These are phyloP conservation scores for Eumacrocentrus americanus DNA, from an alignment of 2,888 invertebrate species.

Conservation along the genomic window DNA sequence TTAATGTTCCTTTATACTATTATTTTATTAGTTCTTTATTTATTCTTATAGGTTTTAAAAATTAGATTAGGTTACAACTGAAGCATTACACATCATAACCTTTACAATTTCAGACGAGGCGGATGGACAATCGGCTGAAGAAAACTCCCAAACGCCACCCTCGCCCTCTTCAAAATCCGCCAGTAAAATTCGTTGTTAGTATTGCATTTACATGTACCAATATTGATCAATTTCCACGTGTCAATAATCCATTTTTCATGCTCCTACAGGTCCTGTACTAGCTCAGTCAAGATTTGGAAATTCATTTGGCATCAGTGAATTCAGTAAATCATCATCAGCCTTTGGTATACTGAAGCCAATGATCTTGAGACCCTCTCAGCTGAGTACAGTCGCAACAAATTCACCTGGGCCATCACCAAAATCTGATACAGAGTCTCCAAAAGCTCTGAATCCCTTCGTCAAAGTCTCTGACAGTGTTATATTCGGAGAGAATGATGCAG, in stretches of 20 bases:
- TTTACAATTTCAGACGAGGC: slow-evolving; percentile 39
- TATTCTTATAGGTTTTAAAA: too few species aligned
- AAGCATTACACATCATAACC: slow-evolving; percentile 23
- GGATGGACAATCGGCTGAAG: slow-evolving; percentile 41
- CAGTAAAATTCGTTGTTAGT: slow-evolving; percentile 42
- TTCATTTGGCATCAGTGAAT: slow-evolving; percentile 45
- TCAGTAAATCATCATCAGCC: slow-evolving; percentile 36
- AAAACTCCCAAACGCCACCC: slow-evolving; percentile 40
- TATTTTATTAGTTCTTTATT: too few species aligned
- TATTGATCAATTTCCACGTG: background rate
- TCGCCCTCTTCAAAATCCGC: slow-evolving; percentile 36
- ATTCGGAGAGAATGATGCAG: slow-evolving; percentile 35
- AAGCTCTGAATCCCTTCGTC: slow-evolving; percentile 52
- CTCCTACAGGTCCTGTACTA: slow-evolving; percentile 43
- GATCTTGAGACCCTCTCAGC: slow-evolving; percentile 52
- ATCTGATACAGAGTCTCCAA: slow-evolving; percentile 46
- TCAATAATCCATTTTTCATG: background rate
- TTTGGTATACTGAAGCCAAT: slow-evolving; percentile 37
- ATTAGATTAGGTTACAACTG: too few species aligned
- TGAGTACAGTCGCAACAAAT: slow-evolving; percentile 45
- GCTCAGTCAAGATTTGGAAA: slow-evolving; percentile 49
- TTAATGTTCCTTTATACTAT: too few species aligned
- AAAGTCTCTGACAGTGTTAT: slow-evolving; percentile 41
- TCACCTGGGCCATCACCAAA: slow-evolving; percentile 32
- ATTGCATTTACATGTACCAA: background rate